Percentiles rank a stretch among this genome's conserved stretches.
Conservation (phyloP, 2,888 invertebrate species). For the Dasypolia templi region DNA sequence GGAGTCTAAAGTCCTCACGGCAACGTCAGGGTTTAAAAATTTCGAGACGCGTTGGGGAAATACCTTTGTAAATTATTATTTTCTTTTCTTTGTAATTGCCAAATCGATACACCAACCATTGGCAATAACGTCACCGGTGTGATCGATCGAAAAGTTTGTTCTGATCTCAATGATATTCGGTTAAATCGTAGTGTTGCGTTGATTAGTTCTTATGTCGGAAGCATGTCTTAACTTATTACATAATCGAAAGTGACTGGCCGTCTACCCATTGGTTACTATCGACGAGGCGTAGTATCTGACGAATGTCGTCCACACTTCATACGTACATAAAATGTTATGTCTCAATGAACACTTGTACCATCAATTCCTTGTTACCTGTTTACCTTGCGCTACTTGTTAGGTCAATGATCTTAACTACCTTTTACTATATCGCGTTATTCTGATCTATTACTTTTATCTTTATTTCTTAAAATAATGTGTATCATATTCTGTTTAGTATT, state of each 20-base stretch:
- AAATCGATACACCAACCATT: background rate
- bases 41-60: background rate
- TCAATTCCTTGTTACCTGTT: conserved; percentile 60
- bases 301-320: conserved; percentile 26
- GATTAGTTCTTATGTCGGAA: background rate
- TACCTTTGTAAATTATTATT: too few species aligned
- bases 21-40: background rate
- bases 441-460: conserved; percentile 23
- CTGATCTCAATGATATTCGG: background rate
- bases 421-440: conserved; percentile 22
- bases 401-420: conserved; percentile 55
- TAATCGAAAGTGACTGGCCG: conserved; percentile 23
- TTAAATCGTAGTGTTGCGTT: background rate
- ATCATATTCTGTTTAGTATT: background rate
- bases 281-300: conserved; percentile 29
- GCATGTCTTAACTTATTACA: conserved; percentile 7
- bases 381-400: conserved; percentile 60
- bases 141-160: background rate
- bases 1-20: background rate
- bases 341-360: conserved; percentile 56
- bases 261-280: conserved; percentile 17
- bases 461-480: background rate
- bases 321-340: conserved; percentile 43
- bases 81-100: background rate
- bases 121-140: background rate